Evolutionary conservation across 2,797 vertebrate genomes (phyloP).

Genomic region (Poecilia gillii): DNA sequence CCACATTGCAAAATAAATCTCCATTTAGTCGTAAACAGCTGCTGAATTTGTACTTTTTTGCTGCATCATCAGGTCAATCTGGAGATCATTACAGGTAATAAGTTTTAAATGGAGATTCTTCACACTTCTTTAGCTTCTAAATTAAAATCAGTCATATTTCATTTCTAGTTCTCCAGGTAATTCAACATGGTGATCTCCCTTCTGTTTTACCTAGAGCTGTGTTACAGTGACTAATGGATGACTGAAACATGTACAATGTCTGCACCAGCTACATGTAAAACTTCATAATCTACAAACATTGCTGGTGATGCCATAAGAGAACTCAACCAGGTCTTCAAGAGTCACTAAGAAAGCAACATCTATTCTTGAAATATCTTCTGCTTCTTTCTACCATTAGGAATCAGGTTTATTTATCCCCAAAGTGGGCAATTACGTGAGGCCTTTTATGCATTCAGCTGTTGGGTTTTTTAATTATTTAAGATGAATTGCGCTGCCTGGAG

Average conservation of each 20-base stretch:
- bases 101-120: not conserved
- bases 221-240: not conserved
- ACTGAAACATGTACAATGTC: not conserved
- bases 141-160: not conserved
- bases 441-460: not conserved
- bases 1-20: conserved; percentile 62
- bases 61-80: not conserved
- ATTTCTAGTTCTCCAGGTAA: not conserved
- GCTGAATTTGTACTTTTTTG: not conserved
- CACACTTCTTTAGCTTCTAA: not conserved
- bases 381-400: too few species aligned
- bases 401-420: too few species aligned
- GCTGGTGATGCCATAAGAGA: too few species aligned
- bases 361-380: too few species aligned
- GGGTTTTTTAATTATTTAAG: not conserved
- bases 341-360: too few species aligned
- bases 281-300: not conserved
- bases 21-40: conserved; percentile 21
- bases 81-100: not conserved
- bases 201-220: not conserved
- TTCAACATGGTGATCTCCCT: not conserved
- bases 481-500: not conserved
- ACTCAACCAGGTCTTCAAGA: too few species aligned
- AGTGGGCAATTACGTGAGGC: not conserved
- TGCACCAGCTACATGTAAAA: not conserved